phyloP scores from a whole-genome alignment of 2,797 vertebrate species.

The Argya squamiceps region DNA sequence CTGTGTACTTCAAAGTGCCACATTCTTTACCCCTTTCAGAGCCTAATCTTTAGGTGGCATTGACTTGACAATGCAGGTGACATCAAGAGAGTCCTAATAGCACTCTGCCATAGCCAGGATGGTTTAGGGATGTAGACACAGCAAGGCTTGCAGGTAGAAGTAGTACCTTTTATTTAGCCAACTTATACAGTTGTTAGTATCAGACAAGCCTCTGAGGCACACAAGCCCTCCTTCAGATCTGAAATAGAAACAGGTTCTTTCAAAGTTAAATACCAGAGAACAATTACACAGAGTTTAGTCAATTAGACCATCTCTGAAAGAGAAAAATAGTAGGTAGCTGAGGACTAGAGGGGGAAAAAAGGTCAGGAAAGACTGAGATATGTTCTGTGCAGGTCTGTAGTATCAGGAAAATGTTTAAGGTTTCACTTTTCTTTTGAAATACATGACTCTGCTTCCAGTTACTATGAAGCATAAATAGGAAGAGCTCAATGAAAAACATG shows the following conservation, averaged over 20 bases:
- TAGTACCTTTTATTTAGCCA: not conserved
- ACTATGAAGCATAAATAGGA: not conserved
- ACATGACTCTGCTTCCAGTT: not conserved
- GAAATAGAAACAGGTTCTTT: slow-evolving; percentile 14
- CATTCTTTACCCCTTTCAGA: not conserved
- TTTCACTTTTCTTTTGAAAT: not conserved
- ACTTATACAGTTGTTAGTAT: not conserved
- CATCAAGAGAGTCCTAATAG: not conserved
- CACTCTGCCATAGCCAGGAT: not conserved
- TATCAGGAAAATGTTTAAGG: not conserved
- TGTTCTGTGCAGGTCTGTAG: not conserved
- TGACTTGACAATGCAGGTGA: not conserved
- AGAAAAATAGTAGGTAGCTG: not conserved
- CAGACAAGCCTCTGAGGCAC: not conserved
- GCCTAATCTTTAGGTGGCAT: not conserved
- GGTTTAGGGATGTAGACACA: not conserved
- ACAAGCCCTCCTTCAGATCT: not conserved
- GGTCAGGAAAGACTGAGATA: not conserved
- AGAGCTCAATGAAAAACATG: not conserved
- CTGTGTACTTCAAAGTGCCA: not conserved
- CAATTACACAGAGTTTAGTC: not conserved
- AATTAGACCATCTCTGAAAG: not conserved
- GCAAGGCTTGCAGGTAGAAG: not conserved
- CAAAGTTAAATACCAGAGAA: not conserved
- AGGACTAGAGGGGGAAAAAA: not conserved